Evolutionary conservation across 2,797 vertebrate species (phyloP), one percentile per base, ranked within the genome.

Genomic region (Pipistrellus kuhlii): DNA sequence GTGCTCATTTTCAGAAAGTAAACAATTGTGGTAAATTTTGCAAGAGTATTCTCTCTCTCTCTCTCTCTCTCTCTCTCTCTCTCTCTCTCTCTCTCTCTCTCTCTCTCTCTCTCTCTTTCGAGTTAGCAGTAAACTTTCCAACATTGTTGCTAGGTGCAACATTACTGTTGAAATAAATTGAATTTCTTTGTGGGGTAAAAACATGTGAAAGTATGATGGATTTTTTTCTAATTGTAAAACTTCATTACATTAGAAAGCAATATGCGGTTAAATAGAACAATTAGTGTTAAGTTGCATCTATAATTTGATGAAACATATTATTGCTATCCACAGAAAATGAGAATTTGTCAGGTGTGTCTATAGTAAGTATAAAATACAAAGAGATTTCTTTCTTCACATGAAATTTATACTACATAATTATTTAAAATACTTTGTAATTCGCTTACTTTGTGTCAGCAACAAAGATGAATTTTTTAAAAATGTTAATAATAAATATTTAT

Each of bases 1-100:
- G 88, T 93, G 71, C 83, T 97, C 87, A 92, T 97, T 98, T 98
- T 96, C 88, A 97, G 95, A 94, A 91, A 96, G 93, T 80, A 97
- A 98, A 97, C 94, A 91, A 97, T 96, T 96, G 88, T 85, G 69
- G 80, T 85, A 51, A 11, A 53, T 97, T 97, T 95, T 97, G 82
- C 92, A 96, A 94, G n/a, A 53, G 35, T 89, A 84, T 94, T 95
- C 96, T 92, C 80, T 92, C 68, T 71, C 5, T 85, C 44, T 53
- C 85, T 92, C 25, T 44, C n/a, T 41, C 85, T 88, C 13, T 44
- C 25, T 80, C 46, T 53, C 87, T 90, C 68, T 66, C 75, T 86
- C 73, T 94, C 71, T 89, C 35, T 59, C 15, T 75, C 25, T 94
- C 96, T 89, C 78, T 90, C 68, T 38, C 32, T 44, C 6, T 83